Evolutionary conservation across 2,888 invertebrate genomes (phyloP), one percentile per base, ranked within the genome.

Genomic region (Cheilosia urbana): DNA sequence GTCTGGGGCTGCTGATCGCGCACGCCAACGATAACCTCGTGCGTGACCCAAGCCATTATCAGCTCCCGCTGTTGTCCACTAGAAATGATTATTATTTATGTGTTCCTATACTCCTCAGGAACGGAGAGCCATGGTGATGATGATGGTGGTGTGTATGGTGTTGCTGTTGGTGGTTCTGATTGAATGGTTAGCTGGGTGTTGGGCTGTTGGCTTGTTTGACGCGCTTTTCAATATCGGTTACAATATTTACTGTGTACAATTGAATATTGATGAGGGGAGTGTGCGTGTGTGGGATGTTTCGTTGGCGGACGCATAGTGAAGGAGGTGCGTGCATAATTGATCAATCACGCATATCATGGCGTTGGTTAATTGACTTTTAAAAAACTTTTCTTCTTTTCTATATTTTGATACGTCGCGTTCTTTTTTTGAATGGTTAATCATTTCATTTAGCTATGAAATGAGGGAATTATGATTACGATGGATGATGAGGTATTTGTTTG

Each of bases 301-400:
- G 42, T 47, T 24, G 71, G 24, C 37, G 34, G 15, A 30, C 21
- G 30, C 34, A 57, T 4, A 21, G 45, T 47, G 15, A 19, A 34
- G 11, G 69, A 53, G 51, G 15, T 51, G 49, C 34, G 63, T 45
- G 55, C 55, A 72, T 84, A 69, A 79, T 79, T 84, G 79, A 84
- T 84, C 83, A 84, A 84, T 84, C 79, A 84, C 79, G 79, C 83
- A 75, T 79, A 84, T 75, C 73, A 83, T 73, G 79, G 62, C 53
- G 55, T 73, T 63, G 69, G 47, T 83, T 75, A 83, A 79, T 79
- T 83, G 79, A 83, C 79, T 84, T 73, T 72, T 79, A 69, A 73
- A 79, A 63, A 75, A 69, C 2, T 62, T 19, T 47, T 51, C 62
- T 63, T n/a, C 49, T 53, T 47, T 13, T 47, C 9, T 21, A 11